phyloP scores from a whole-genome alignment of 2,888 invertebrate species.

The Nymphalis polychloros region DNA sequence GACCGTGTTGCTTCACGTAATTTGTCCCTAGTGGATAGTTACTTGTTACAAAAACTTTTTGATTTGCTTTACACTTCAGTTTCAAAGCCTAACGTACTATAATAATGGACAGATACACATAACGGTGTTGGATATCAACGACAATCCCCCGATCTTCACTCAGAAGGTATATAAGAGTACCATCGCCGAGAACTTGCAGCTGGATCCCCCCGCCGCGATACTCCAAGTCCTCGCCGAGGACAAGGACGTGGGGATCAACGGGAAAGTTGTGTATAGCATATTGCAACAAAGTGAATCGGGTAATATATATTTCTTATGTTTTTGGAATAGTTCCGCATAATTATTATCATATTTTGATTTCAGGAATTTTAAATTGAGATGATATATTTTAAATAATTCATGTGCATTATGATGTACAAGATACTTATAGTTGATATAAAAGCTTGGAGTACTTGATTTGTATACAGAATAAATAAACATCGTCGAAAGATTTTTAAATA shows the following conservation, averaged over 20 bases:
- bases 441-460: no score
- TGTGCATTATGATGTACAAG: no score
- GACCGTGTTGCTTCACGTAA: neutral
- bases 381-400: no score
- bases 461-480: no score
- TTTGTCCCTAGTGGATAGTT: neutral
- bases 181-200: conserved; percentile 90
- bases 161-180: conserved; percentile 89
- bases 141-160: conserved; percentile 91
- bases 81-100: neutral
- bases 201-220: conserved; percentile 91
- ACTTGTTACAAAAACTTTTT: neutral
- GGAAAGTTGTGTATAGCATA: conserved; percentile 88
- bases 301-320: conserved; percentile 34
- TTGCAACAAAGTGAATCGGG: conserved; percentile 77
- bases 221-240: conserved; percentile 91
- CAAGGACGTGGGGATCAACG: conserved; percentile 89
- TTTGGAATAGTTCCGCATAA: neutral
- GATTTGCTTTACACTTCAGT: neutral
- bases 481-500: no score
- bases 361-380: no score
- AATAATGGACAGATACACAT: conserved; percentile 83
- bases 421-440: no score
- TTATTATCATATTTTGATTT: neutral
- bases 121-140: conserved; percentile 92